Base-by-base conservation (phyloP, 2,113 vertebrate species). In the Acanthisitta chloris region DNA sequence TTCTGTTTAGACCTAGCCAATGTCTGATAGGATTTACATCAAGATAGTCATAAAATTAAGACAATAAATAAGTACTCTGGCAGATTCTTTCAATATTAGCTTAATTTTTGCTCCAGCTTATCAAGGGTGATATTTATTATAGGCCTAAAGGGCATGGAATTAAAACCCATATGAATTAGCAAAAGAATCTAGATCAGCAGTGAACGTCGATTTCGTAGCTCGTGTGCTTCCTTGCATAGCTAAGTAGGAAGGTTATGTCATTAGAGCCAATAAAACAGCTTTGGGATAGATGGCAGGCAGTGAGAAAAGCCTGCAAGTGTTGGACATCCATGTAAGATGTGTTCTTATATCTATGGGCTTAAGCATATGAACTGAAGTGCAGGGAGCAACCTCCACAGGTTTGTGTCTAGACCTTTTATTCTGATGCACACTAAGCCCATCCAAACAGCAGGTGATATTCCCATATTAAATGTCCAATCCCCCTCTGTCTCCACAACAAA, bases 21-120 rank as follows among this genome's bases (percentile, higher is more conserved):
- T 69, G 71, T 77, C 78, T 72, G 82, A 76, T 93, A 87, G 36
- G 8, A 71, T 91, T 92, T 87, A 55, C 48, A 88, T 90, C 73
- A 86, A 95, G 64, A 58, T 64, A 90, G 59, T 93, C 59, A 74
- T 91, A 95, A 96, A 94, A 96, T 96, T 96, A 90, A 82, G 94
- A 81, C 84, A 79, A 92, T 89, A 93, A 96, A 93, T 92, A 94
- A 91, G 40, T 85, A 36, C 42, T 58, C 66, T 40, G 88, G 82
- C 92, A 91, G 46, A 88, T 83, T 95, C 57, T 87, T 97, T 87
- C 95, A 82, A 80, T 96, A 94, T 82, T 92, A 83, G 61, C 78
- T 89, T 95, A 78, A 94, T 97, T 94, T 74, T 76, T 77, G 36
- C 40, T 74, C 64, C 10, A 31, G 10, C 21, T 70, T 95, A 82